Evolutionary conservation across 2,113 vertebrate genomes (phyloP).

Genomic region (Sula dactylatra): DNA sequence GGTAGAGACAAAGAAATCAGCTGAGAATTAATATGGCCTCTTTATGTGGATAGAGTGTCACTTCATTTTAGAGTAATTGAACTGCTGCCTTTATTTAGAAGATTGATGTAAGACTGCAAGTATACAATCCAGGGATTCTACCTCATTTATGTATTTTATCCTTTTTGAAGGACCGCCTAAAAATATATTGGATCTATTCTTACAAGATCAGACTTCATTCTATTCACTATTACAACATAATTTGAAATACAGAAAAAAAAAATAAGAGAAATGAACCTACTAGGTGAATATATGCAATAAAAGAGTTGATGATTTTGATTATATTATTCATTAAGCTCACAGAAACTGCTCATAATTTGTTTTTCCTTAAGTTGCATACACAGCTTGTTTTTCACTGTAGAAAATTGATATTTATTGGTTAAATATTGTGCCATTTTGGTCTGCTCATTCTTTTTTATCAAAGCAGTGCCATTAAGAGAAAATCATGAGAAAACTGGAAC

Average conservation of each 20-base stretch:
- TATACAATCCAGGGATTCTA: neutral
- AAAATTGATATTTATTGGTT: neutral
- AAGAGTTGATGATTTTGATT: neutral
- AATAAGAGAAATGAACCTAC: neutral
- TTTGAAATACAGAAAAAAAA: neutral
- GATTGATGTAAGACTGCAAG: neutral
- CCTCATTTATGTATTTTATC: neutral
- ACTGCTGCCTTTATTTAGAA: neutral
- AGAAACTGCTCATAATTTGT: neutral
- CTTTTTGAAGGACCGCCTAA: neutral
- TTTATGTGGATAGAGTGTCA: neutral
- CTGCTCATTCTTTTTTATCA: neutral
- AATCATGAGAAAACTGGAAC: neutral
- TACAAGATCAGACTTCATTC: neutral
- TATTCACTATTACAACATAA: neutral
- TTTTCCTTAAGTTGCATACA: neutral
- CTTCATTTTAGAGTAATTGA: neutral
- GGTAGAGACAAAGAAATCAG: neutral
- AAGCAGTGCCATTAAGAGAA: neutral
- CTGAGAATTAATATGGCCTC: neutral
- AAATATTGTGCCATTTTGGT: neutral
- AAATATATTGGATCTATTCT: neutral
- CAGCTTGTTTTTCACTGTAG: neutral
- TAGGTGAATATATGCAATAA: neutral
- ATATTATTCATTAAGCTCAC: neutral